Evolutionary conservation across 2,797 vertebrate species (phyloP).

Genomic region (Poecile montanus): DNA sequence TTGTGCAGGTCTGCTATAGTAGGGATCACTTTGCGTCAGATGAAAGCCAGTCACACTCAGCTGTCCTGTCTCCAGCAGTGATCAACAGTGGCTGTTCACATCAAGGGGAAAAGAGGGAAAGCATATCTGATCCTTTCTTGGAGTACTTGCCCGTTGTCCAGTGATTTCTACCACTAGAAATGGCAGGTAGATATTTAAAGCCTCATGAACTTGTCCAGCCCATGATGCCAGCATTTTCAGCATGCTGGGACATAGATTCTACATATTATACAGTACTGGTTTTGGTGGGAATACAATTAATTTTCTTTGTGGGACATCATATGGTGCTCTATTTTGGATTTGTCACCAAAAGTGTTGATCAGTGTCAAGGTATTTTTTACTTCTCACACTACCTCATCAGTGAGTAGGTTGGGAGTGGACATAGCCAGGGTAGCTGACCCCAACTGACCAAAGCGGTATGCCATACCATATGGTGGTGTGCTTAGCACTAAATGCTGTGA

Average conservation of each 20-base stretch:
- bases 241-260: background rate
- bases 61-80: background rate
- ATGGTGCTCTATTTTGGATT: background rate
- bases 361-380: background rate
- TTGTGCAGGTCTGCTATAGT: background rate
- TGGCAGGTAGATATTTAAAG: background rate
- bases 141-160: background rate
- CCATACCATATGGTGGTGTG: background rate
- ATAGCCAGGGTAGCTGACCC: background rate
- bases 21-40: background rate
- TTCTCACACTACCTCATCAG: background rate
- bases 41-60: background rate
- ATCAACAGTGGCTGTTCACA: background rate
- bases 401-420: background rate
- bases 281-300: background rate
- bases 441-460: background rate
- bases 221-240: background rate
- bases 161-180: background rate
- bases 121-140: background rate
- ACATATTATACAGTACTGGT: background rate
- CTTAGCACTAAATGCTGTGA: background rate
- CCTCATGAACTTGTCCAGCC: background rate
- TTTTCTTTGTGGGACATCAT: background rate
- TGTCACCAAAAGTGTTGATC: background rate
- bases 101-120: background rate